These are phyloP conservation scores for Pediacus dermestoides DNA, from an alignment of 2,888 invertebrate genomes.

Conservation along the genomic window DNA sequence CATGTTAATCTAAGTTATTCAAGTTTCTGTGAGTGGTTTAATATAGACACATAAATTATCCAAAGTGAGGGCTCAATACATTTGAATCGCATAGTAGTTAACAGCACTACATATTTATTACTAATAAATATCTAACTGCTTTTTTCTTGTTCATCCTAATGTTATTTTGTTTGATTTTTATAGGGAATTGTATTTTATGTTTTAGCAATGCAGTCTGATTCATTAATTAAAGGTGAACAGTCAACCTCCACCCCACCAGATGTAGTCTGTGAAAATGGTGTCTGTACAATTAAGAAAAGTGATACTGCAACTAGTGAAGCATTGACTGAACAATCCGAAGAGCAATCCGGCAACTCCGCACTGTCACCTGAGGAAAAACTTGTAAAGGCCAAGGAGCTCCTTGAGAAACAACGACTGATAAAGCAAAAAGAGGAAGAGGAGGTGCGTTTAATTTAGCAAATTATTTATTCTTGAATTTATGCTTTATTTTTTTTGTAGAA, in stretches of 20 bases:
- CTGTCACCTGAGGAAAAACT: slow-evolving; percentile 57
- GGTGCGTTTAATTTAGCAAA: slow-evolving; percentile 45
- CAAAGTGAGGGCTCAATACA: too few species aligned
- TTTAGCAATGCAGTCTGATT: too few species aligned
- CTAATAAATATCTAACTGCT: too few species aligned
- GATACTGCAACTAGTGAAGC: slow-evolving; percentile 16
- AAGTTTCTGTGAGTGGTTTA: too few species aligned
- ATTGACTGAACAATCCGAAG: slow-evolving; percentile 10
- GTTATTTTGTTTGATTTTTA: too few species aligned
- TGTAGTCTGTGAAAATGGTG: slow-evolving; percentile 54
- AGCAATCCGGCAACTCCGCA: slow-evolving; percentile 11
- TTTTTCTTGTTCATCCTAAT: too few species aligned
- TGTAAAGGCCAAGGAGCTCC: slow-evolving; percentile 62
- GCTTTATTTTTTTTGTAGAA: slow-evolving; percentile 29
- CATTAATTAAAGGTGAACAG: slow-evolving; percentile 30
- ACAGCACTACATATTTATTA: too few species aligned
- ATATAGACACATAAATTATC: too few species aligned
- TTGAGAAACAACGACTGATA: slow-evolving; percentile 62
- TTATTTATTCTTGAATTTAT: slow-evolving; percentile 2
- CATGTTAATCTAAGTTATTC: too few species aligned
- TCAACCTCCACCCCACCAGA: slow-evolving; percentile 32
- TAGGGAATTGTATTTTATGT: too few species aligned
- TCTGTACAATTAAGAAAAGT: slow-evolving; percentile 44
- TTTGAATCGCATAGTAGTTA: too few species aligned
- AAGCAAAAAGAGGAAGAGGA: slow-evolving; percentile 67